Base-by-base conservation (phyloP, 2,797 vertebrate genomes). In the Mionectes olivaceus region DNA sequence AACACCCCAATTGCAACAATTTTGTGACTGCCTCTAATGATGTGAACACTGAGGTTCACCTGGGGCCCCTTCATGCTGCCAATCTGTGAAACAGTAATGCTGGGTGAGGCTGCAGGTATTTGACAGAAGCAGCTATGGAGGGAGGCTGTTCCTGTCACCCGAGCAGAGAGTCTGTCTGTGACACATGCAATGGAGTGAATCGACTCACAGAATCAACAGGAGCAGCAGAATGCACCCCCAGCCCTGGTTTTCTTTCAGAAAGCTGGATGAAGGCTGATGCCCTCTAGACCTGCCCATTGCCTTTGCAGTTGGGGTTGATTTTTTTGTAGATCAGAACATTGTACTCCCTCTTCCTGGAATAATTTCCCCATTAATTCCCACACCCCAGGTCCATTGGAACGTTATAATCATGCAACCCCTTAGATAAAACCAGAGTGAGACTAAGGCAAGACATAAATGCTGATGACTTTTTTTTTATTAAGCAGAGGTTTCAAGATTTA, bases 11-110 rank as follows among this genome's bases (percentile, higher is more conserved):
- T 9, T 27, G 18, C 47, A 74, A 7, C 8, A 11, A 0, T 9
- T 14, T 59, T 14, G 55, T 30, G 44, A 14, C 53, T 69, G 22
- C n/a, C 59, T 67, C 35, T 55, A 46, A 23, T 22, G 23, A 9
- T 2, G 7, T 15, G 15, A 7, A 4, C 9, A 9, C 21, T 57
- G 9, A 33, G 59, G 22, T 73, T 76, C 82, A 24, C 6, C 7
- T 8, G 4, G 43, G 23, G 25, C 13, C n/a, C 13, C 39, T 50
- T 32, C 0, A 2, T 25, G 52, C 63, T 57, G 33, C 55, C 55
- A 61, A 24, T 27, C 35, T 63, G 2, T 15, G n/a, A 11, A 1
- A 55, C 12, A 25, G 21, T 3, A 10, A 8, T 1, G 4, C 63
- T 35, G 74, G 24, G 3, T 14, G 39, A 73, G 70, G 52, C 68